Evolutionary conservation across 2,797 vertebrate species (phyloP), one percentile per base, ranked within the genome.

Genomic region (Erpetoichthys calabaricus): DNA sequence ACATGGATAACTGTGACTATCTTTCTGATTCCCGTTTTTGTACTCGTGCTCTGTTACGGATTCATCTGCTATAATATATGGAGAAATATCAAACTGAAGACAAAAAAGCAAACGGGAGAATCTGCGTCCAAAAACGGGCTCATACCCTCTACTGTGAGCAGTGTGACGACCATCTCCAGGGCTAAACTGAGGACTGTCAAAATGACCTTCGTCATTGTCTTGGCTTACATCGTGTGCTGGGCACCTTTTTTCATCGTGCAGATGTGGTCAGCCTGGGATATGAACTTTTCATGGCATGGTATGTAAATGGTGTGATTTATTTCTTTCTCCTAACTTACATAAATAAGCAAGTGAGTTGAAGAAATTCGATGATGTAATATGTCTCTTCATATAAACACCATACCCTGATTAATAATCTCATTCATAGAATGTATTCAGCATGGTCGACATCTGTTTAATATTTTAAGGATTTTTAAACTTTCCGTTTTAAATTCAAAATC

Each of bases 181-280:
- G 95, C 95, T 67, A 96, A 98, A 65, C 80, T 98, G 64, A 86
- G 94, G 66, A 98, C 92, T 0, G 91, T 98, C 1, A 98, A 97
- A 70, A 98, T 98, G 94, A 98, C 94, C 4, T 88, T 97, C 46
- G 93, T 98, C n/a, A 97, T 98, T 7, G 88, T 98, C 8, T 70
- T 94, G 55, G 93, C 86, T 0, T 98, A 98, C 69, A 72, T 96
- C 5, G 57, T 93, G 3, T 98, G 95, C 79, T 98, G 94, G 94
- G 82, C 90, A 5, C 95, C 95, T 42, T 98, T 92, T 74, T 96
- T 98, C 75, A 83, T 70, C 1, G 83, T 95, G 55, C 94, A 98
- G 83, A 92, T 98, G 93, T 94, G 92, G 90, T 96, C 94, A 0
- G 94, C 91, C 58, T 98, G 94, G 94, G 95, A 97, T 61, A 51